Percentiles rank a stretch among this genome's conserved stretches.
Evolutionary conservation across 1,140 invertebrate genomes (phyloP).

Genomic region (Leptinotarsa lineolata): DNA sequence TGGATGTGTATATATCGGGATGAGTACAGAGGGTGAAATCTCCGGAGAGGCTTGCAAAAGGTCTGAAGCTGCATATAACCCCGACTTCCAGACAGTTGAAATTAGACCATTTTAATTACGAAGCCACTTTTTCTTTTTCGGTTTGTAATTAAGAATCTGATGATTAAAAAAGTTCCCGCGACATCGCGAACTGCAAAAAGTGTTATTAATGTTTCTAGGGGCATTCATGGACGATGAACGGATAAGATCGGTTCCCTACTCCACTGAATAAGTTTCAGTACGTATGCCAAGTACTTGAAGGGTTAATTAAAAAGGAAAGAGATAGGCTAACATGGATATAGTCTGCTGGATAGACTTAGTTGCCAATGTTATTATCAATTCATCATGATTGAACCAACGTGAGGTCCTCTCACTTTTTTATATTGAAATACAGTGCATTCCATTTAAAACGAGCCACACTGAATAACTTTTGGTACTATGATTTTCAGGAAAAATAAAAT

Average conservation of each 20-base stretch:
- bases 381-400: too few species aligned
- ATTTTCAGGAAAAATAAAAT: too few species aligned
- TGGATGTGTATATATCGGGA: background rate
- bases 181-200: slow-evolving; percentile 11
- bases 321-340: too few species aligned
- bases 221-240: background rate
- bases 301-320: too few species aligned
- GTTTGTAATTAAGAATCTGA: slow-evolving; percentile 29
- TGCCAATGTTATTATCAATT: too few species aligned
- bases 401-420: too few species aligned
- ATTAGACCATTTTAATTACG: slow-evolving; percentile 26
- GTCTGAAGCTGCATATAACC: background rate
- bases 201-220: slow-evolving; percentile 22
- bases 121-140: slow-evolving; percentile 20
- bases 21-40: background rate
- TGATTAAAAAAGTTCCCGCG: slow-evolving; percentile 27
- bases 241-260: background rate
- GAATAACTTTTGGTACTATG: too few species aligned
- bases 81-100: slow-evolving; percentile 17
- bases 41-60: background rate
- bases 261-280: background rate
- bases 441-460: too few species aligned
- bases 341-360: too few species aligned
- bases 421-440: too few species aligned
- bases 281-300: background rate